phyloP scores from a whole-genome alignment of 2,113 vertebrate genomes.

The Muscicapa adusta region DNA sequence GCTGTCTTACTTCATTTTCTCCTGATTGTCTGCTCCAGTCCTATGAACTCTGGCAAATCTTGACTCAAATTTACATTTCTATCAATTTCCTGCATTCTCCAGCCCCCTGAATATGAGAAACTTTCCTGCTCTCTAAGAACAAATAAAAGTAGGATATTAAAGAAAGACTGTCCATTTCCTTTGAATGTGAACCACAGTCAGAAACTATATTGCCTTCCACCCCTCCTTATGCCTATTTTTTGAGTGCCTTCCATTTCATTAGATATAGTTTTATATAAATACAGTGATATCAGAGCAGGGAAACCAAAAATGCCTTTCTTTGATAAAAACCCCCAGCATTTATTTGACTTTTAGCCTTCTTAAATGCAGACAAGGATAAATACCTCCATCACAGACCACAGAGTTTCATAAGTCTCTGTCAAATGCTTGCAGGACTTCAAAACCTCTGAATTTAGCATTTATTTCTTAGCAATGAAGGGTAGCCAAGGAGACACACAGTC shows the following conservation, averaged over 20 bases:
- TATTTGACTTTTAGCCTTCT: neutral
- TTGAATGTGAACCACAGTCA: neutral
- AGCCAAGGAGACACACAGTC: neutral
- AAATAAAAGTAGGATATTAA: neutral
- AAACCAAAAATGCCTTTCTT: neutral
- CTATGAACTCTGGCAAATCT: neutral
- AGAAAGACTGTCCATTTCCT: neutral
- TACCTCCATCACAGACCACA: neutral
- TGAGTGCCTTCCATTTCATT: neutral
- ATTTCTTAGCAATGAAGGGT: neutral
- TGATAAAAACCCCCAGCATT: neutral
- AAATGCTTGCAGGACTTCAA: neutral
- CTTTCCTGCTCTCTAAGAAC: neutral
- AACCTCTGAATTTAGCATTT: constrained; percentile 6
- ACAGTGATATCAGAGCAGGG: neutral
- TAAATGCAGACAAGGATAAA: neutral
- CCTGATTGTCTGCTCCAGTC: neutral
- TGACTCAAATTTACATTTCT: neutral
- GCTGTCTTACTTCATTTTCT: neutral
- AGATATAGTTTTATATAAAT: neutral
- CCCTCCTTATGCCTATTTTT: neutral
- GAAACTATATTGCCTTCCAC: neutral
- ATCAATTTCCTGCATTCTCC: neutral
- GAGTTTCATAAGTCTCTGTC: neutral
- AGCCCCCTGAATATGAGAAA: neutral